These are phyloP conservation scores for Macrobrachium rosenbergii DNA, from an alignment of 1,140 invertebrate genomes.

Conservation along the genomic window DNA sequence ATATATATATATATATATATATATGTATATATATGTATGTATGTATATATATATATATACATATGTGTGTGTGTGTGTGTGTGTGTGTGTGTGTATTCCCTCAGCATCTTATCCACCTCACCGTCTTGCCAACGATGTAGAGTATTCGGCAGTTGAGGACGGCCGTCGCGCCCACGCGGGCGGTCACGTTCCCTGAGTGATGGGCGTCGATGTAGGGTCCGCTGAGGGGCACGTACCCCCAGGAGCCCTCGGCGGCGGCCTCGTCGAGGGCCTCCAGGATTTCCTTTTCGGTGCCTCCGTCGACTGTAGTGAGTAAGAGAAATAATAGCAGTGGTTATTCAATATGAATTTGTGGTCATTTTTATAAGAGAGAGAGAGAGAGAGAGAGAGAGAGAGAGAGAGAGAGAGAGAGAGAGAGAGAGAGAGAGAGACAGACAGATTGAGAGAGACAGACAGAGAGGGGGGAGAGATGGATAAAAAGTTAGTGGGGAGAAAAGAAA, in stretches of 20 bases:
- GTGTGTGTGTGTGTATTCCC: too few relatives aligned
- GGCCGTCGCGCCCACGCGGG: slow-evolving; percentile 85
- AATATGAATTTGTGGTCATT: too few relatives aligned
- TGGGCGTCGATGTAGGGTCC: slow-evolving; percentile 83
- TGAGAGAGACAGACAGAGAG: too few relatives aligned
- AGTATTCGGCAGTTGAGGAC: slow-evolving; percentile 88
- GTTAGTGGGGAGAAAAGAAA: too few relatives aligned
- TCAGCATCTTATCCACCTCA: slow-evolving; percentile 70
- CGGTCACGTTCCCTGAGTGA: slow-evolving; percentile 84
- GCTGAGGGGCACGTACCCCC: slow-evolving; percentile 63
- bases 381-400: too few relatives aligned
- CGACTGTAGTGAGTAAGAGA: slow-evolving; percentile 32
- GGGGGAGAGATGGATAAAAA: too few relatives aligned
- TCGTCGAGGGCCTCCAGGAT: slow-evolving; percentile 64
- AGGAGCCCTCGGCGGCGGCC: slow-evolving; percentile 55
- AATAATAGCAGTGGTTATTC: too few relatives aligned
- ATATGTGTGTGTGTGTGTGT: too few relatives aligned
- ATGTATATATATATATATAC: too few relatives aligned
- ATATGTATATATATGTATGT: too few relatives aligned
- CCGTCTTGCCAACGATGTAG: slow-evolving; percentile 89
- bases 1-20: background rate
- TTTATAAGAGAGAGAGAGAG: too few relatives aligned
- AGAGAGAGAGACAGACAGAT: too few relatives aligned
- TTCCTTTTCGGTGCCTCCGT: slow-evolving; percentile 60
- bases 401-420: background rate